phyloP scores from a whole-genome alignment of 2,888 invertebrate species.

The Kryphioiulus occultus region DNA sequence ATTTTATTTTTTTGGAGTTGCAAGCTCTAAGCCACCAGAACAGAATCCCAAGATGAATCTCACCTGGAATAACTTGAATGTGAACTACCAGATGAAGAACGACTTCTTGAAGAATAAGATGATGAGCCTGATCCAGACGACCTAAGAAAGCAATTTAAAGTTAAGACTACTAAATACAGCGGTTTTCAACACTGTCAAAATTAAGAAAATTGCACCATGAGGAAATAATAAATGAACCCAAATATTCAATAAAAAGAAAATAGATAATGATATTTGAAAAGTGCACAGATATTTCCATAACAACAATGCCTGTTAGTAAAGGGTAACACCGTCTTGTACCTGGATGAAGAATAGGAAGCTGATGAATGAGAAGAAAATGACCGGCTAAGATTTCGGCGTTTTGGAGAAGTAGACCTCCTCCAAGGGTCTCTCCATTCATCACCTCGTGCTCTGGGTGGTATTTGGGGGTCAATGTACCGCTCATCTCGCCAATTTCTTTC shows the following conservation, averaged over 20 bases:
- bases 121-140: conserved; percentile 52
- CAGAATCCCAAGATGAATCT: background rate
- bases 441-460: conserved; percentile 63
- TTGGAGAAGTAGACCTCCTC: conserved; percentile 61
- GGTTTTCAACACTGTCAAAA: too few relatives aligned
- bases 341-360: conserved; percentile 53
- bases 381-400: conserved; percentile 51
- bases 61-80: conserved; percentile 53
- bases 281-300: too few relatives aligned
- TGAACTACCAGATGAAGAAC: conserved; percentile 54
- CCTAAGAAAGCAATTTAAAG: background rate
- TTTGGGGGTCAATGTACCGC: conserved; percentile 47
- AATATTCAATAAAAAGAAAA: too few relatives aligned
- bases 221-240: too few relatives aligned
- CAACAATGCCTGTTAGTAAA: too few relatives aligned
- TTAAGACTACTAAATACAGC: too few relatives aligned
- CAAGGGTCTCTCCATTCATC: conserved; percentile 97
- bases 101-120: conserved; percentile 54
- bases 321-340: background rate
- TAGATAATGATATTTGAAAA: too few relatives aligned
- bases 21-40: background rate
- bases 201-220: too few relatives aligned
- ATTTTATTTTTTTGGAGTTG: too few relatives aligned
- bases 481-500: conserved; percentile 52
- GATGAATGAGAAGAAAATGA: conserved; percentile 53